phyloP scores from a whole-genome alignment of 2,888 invertebrate genomes.

The Coecobrya sp. region DNA sequence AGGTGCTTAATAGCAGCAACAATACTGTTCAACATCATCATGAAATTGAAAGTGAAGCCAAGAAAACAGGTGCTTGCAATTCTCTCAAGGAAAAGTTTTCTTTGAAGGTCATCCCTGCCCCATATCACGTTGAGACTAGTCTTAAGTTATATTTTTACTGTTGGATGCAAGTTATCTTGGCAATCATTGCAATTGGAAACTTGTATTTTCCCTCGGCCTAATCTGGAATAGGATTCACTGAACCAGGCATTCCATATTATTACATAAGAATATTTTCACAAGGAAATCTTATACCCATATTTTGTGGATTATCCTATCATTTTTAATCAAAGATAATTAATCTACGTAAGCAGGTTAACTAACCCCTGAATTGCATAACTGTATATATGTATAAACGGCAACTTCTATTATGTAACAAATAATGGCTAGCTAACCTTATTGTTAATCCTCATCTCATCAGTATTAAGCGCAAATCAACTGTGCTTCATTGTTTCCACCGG shows the following conservation, averaged over 20 bases:
- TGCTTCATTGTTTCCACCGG: slow-evolving; percentile 7
- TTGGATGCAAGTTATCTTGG: neutral
- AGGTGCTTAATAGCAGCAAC: neutral
- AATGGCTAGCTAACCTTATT: neutral
- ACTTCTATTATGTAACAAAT: too few relatives aligned
- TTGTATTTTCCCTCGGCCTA: too few relatives aligned
- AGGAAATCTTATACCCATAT: too few relatives aligned
- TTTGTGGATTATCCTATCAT: too few relatives aligned
- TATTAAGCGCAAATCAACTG: neutral
- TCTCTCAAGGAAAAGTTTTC: neutral
- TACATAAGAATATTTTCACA: too few relatives aligned
- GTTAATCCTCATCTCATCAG: neutral
- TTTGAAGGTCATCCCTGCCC: slow-evolving; percentile 21
- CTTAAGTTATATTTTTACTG: neutral
- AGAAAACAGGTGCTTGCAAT: neutral
- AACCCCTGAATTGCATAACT: too few relatives aligned
- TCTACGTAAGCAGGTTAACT: too few relatives aligned
- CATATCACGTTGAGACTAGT: neutral
- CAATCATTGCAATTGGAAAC: too few relatives aligned
- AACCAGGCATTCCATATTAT: too few relatives aligned
- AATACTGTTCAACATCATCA: neutral
- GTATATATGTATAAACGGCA: too few relatives aligned
- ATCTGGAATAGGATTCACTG: neutral
- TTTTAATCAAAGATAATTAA: too few relatives aligned
- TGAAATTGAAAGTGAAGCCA: slow-evolving; percentile 22